Evolutionary conservation across 1,140 invertebrate species (phyloP).

Genomic region (Aphelenchoides fujianensis): DNA sequence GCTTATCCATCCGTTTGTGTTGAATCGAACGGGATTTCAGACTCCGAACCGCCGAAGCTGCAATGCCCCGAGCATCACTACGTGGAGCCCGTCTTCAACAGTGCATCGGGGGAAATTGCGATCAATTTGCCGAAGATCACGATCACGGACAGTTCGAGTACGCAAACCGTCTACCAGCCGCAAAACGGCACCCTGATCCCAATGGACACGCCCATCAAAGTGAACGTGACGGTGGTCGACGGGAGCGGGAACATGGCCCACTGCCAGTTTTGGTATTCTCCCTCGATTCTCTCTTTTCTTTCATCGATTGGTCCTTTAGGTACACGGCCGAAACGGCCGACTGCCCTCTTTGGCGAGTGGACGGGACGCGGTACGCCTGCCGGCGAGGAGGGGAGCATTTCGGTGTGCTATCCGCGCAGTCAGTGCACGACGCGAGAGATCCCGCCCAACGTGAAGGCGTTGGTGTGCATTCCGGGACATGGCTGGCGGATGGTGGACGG

Average conservation of each 20-base stretch:
- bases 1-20: too few relatives aligned
- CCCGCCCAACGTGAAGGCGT: slow-evolving; percentile 25
- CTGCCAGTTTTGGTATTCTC: slow-evolving; percentile 32
- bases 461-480: slow-evolving; percentile 31
- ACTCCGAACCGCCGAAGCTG: background rate
- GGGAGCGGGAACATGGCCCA: slow-evolving; percentile 26
- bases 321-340: slow-evolving; percentile 21
- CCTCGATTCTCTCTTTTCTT: background rate
- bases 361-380: slow-evolving; percentile 8
- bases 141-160: background rate
- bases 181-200: slow-evolving; percentile 23
- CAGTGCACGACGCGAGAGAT: slow-evolving; percentile 27
- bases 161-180: slow-evolving; percentile 16
- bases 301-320: slow-evolving; percentile 7
- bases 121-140: slow-evolving; percentile 12
- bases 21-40: background rate
- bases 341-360: slow-evolving; percentile 31
- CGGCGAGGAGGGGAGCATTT: slow-evolving; percentile 23
- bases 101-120: background rate
- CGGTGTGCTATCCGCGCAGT: slow-evolving; percentile 22
- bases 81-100: slow-evolving; percentile 1
- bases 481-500: slow-evolving; percentile 29
- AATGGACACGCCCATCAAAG: slow-evolving; percentile 26
- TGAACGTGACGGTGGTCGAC: slow-evolving; percentile 29
- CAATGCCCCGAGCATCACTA: slow-evolving; percentile 18